Evolutionary conservation across 2,797 vertebrate species (phyloP).

Genomic region (Nasua narica): DNA sequence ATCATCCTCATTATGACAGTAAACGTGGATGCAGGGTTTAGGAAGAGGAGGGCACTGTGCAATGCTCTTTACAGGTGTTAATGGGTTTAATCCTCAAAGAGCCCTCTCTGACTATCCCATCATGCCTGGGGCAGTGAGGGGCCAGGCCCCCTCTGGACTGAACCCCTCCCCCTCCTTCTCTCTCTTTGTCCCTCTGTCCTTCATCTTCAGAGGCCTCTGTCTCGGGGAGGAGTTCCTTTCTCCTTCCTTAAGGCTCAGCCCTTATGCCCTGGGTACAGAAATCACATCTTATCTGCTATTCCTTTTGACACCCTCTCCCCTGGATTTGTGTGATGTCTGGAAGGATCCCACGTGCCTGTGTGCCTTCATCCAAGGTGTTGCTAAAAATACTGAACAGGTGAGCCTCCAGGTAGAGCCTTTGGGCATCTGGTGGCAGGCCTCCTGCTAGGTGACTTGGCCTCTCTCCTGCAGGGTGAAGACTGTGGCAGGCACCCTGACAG

Average conservation of each 20-base stretch:
- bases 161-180: background rate
- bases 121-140: background rate
- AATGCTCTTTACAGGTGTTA: too few relatives aligned
- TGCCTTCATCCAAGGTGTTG: background rate
- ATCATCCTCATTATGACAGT: too few relatives aligned
- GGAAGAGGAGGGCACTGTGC: too few relatives aligned
- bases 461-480: background rate
- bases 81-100: too few relatives aligned
- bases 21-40: too few relatives aligned
- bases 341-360: background rate
- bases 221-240: background rate
- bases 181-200: background rate
- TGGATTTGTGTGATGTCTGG: background rate
- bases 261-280: background rate
- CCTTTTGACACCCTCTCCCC: background rate
- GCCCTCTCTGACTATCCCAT: too few relatives aligned
- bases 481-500: background rate
- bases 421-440: background rate
- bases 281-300: background rate
- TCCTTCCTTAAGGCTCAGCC: background rate
- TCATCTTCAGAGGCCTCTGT: background rate
- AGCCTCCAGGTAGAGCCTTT: background rate
- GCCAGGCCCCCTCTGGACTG: background rate
- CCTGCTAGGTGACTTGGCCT: background rate
- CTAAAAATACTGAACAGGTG: background rate